These are phyloP conservation scores for Hyposmocoma kahamanoa DNA, from an alignment of 1,140 invertebrate genomes.

Conservation along the genomic window DNA sequence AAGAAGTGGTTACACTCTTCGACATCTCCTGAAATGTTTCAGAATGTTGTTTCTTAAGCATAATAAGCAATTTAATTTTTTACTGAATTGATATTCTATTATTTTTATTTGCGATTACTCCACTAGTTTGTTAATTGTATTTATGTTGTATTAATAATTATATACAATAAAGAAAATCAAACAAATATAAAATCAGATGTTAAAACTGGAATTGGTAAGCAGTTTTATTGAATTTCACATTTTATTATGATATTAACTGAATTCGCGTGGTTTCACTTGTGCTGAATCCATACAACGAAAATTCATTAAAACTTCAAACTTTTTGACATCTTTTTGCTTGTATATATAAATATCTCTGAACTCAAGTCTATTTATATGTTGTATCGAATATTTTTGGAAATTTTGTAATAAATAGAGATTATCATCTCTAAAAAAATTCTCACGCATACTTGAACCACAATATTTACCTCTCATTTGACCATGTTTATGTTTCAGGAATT, in stretches of 20 bases:
- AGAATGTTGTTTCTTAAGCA: background rate
- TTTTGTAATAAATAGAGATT: background rate
- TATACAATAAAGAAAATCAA: background rate
- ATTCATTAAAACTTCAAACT: background rate
- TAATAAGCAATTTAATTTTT: background rate
- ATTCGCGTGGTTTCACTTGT: background rate
- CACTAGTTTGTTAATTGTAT: no score
- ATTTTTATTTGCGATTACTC: no score
- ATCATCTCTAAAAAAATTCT: background rate
- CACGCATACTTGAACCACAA: background rate
- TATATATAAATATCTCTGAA: background rate
- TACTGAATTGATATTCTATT: background rate
- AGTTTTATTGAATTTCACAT: background rate
- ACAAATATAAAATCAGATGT: background rate
- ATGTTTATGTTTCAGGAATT: constrained; percentile 11
- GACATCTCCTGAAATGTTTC: background rate
- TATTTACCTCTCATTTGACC: background rate
- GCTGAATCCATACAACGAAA: background rate
- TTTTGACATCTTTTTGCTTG: background rate
- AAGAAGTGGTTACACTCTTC: background rate
- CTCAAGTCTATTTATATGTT: background rate
- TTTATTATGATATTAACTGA: background rate
- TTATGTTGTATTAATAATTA: no score
- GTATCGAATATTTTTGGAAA: background rate
- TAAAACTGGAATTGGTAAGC: background rate